These are phyloP conservation scores for Conus ventricosus DNA, from an alignment of 1,140 invertebrate genomes.

Conservation along the genomic window DNA sequence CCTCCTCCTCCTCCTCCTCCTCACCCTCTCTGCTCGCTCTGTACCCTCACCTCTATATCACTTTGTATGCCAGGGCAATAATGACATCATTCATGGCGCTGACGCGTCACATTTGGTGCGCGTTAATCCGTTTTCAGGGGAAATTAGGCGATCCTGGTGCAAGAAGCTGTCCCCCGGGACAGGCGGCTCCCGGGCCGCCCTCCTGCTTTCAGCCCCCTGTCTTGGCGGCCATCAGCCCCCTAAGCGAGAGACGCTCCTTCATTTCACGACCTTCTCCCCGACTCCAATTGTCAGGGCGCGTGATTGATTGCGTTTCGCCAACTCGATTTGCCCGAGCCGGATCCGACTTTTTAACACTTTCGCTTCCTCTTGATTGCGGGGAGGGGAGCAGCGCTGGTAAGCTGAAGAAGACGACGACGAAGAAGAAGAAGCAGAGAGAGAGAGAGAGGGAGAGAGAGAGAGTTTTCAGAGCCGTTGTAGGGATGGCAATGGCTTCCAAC, in stretches of 20 bases:
- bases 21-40: neutral
- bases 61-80: constrained; percentile 14
- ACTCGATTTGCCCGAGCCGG: constrained; percentile 33
- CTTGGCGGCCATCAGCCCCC: neutral
- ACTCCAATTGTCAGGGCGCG: constrained; percentile 23
- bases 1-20: neutral
- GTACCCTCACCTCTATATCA: neutral
- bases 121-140: constrained; percentile 26
- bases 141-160: constrained; percentile 30
- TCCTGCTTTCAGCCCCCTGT: neutral
- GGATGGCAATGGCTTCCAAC: no score
- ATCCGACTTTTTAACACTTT: constrained; percentile 33
- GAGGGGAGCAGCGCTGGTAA: no score
- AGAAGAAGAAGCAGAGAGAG: no score
- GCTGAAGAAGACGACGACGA: no score
- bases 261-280: constrained; percentile 4
- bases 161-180: constrained; percentile 22
- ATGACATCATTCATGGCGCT: constrained; percentile 11
- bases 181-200: neutral
- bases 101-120: constrained; percentile 29
- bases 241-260: neutral
- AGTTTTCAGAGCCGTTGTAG: no score
- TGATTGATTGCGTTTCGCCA: constrained; percentile 39
- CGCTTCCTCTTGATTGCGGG: constrained; percentile 23
- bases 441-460: neutral